Evolutionary conservation across 2,888 invertebrate species (phyloP).

Genomic region (Ormyrus thymus): DNA sequence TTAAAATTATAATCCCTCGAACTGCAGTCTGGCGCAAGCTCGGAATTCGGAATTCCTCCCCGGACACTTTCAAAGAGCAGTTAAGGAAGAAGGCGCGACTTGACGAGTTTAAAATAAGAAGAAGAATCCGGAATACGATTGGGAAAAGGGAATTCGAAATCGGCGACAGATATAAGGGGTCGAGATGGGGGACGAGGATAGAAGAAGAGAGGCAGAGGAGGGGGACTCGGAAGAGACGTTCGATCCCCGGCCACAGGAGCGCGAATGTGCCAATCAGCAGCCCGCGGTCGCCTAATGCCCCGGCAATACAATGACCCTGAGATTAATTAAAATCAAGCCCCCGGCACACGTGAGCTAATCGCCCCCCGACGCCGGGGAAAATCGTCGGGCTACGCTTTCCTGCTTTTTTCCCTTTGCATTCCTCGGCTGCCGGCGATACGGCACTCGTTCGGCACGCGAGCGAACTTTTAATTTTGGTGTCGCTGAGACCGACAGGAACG

Average conservation of each 20-base stretch:
- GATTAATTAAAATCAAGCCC: conserved; percentile 59
- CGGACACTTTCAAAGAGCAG: no score
- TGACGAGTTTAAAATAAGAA: neutral
- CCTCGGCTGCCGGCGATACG: conserved; percentile 3
- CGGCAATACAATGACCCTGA: conserved; percentile 44
- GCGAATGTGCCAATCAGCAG: conserved; percentile 56
- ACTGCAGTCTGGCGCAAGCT: no score
- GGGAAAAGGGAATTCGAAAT: conserved; percentile 10
- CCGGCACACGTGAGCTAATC: conserved; percentile 49
- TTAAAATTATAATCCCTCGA: no score
- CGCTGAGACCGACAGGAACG: conserved; percentile 43
- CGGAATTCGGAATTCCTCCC: no score
- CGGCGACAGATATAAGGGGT: neutral
- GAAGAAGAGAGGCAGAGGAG: neutral
- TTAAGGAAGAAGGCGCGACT: no score
- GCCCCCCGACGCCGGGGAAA: neutral
- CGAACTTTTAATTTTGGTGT: conserved; percentile 54
- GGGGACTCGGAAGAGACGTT: neutral
- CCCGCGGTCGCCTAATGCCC: conserved; percentile 38
- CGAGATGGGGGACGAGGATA: neutral
- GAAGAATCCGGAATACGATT: conserved; percentile 2
- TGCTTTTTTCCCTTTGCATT: conserved; percentile 16
- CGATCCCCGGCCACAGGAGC: neutral
- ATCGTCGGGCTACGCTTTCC: neutral
- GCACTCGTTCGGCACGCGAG: conserved; percentile 50